Percentiles rank a stretch among this genome's conserved stretches.
phyloP scores from a whole-genome alignment of 2,888 invertebrate species.

The Cephus pulcher region DNA sequence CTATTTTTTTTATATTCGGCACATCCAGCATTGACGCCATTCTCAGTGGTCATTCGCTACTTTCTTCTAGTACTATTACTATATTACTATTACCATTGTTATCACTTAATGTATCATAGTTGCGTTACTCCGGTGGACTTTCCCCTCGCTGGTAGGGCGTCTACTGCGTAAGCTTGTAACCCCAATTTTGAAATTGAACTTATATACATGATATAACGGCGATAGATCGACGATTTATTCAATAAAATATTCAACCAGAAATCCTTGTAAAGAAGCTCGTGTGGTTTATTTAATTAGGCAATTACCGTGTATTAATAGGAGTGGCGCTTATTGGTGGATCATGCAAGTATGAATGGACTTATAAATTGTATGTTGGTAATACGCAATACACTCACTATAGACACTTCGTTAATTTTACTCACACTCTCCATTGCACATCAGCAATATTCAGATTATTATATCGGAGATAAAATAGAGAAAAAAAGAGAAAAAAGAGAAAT shows the following conservation, averaged over 20 bases:
- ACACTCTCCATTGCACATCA: not conserved
- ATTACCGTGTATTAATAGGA: not conserved
- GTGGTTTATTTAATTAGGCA: not conserved
- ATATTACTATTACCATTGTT: not conserved
- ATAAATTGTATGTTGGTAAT: not conserved
- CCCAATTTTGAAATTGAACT: not conserved
- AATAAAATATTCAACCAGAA: not conserved
- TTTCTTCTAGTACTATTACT: not conserved
- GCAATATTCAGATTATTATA: not conserved
- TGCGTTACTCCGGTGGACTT: not conserved
- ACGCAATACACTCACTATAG: not conserved
- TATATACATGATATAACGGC: not conserved
- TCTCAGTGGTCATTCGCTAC: not conserved
- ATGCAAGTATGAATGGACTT: constrained; percentile 28
- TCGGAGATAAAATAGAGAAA: not conserved
- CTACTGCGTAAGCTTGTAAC: not conserved
- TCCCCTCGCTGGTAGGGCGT: not conserved
- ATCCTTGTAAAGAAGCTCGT: not conserved
- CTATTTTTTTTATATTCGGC: not conserved
- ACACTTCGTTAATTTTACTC: not conserved
- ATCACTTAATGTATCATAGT: not conserved
- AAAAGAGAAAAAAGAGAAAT: constrained; percentile 1
- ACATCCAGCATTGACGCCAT: not conserved
- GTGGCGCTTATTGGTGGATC: constrained; percentile 17
- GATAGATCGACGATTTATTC: not conserved